Evolutionary conservation across 2,797 vertebrate genomes (phyloP), one percentile per base, ranked within the genome.

Genomic region (Oreochromis grahami): DNA sequence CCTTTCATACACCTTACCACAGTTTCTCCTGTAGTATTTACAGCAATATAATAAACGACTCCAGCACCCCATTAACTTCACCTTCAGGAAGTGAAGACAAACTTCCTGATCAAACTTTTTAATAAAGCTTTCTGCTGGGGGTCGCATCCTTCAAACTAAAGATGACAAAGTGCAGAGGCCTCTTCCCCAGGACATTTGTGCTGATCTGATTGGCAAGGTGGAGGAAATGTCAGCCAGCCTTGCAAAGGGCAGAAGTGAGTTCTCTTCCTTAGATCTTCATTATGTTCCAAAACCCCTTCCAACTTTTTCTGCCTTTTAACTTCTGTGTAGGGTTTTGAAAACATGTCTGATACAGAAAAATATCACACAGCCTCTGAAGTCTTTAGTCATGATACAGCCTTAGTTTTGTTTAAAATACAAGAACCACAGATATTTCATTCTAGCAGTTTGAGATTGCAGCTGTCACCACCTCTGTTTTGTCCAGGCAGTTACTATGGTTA

Each of bases 171-270:
- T 55, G 70, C 81, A 79, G 77, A 56, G 17, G 60, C 76, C 77
- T 68, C 60, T 8, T 53, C 82, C 63, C 17, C n/a, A 26, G 76
- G 85, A 87, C 50, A 86, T 85, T 90, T 84, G 58, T 70, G 60
- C 76, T 85, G 82, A 93, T 91, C 86, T 82, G 76, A 89, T 88
- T 85, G 86, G 81, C 24, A 58, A 80, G 83, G 83, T 85, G 81
- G 74, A 68, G 36, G 36, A 91, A 86, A 91, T 89, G 89, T 90
- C 88, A 88, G 65, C 72, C 76, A 50, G 77, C 53, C 83, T 84
- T 76, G 76, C 43, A 91, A 92, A 91, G 91, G 88, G 79, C 89
- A 91, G 58, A 50, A 6, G 12, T 55, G 72, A 85, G 52, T 70
- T 81, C 38, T 53, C 51, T 51, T 81, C 70, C 52, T 84, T 77